Conservation (phyloP, 2,888 invertebrate species). For the Dicyrtoma fusca region DNA sequence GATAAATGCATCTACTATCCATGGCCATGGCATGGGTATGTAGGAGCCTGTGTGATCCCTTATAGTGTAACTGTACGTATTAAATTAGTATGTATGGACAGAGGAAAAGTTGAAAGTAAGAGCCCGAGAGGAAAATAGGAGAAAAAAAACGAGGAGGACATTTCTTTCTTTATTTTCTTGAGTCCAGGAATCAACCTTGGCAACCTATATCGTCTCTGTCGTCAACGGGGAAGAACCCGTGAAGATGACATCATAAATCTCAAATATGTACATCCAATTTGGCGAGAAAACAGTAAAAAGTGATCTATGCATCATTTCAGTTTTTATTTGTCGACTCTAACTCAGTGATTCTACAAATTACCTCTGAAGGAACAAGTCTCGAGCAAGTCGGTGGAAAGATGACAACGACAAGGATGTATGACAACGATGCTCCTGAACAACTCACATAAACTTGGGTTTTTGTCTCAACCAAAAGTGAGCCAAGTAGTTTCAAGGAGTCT, state of each 20-base stretch:
- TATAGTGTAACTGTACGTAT: too few relatives aligned
- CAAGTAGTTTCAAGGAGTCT: too few relatives aligned
- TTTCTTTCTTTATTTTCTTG: background rate
- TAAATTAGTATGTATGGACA: too few relatives aligned
- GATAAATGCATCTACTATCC: too few relatives aligned
- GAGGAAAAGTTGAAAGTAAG: background rate
- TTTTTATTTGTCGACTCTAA: slow-evolving; percentile 20
- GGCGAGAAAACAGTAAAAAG: slow-evolving; percentile 29
- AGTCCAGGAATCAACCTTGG: slow-evolving; percentile 13
- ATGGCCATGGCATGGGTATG: too few relatives aligned
- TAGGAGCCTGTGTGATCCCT: background rate
- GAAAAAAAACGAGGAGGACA: background rate
- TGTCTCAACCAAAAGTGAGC: too few relatives aligned
- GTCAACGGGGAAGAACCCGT: slow-evolving; percentile 5
- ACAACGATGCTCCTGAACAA: too few relatives aligned
- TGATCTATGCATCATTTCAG: slow-evolving; percentile 28
- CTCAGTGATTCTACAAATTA: slow-evolving; percentile 16
- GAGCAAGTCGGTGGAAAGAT: too few relatives aligned
- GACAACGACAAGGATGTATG: too few relatives aligned
- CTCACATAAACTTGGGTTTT: too few relatives aligned
- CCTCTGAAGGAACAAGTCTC: background rate
- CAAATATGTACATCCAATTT: slow-evolving; percentile 25
- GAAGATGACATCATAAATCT: slow-evolving; percentile 31
- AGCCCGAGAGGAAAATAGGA: background rate
- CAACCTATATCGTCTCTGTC: slow-evolving; percentile 1